Base-by-base conservation (phyloP, 2,888 invertebrate genomes). In the Hemicrepidius hirtus region DNA sequence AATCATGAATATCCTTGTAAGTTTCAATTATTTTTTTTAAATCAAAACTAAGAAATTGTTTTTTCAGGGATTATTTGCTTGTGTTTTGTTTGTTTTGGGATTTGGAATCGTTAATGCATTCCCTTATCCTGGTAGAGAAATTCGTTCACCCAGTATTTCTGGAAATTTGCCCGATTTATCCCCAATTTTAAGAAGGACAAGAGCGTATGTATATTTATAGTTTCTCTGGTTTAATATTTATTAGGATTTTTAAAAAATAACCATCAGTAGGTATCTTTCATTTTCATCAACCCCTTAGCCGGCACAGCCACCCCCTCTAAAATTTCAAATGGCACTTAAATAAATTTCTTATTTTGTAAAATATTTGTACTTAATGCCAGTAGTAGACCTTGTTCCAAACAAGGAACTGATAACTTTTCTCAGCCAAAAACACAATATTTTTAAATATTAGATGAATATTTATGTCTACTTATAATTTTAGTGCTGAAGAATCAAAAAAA, bases 401-500 rank as follows among this genome's bases (percentile, higher is more conserved):
- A n/a, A n/a, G n/a, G n/a, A n/a, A n/a, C n/a, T n/a, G n/a, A n/a
- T n/a, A n/a, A n/a, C 24, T 3, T 24, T 24, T 24, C 24, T 24
- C 24, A 3, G 24, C 5, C 24, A 24, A 24, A 24, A 3, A 24
- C 2, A 24, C 24, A 24, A 5, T 5, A 41, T 41, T 41, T 41
- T 16, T 41, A 13, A 3, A 13, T 41, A 13, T 41, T 41, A 0
- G 9, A 32, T 32, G 4, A 32, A 5, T 24, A 24, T 5, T 24
- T 32, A 32, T 32, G 32, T 9, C 32, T 5, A 6, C 10, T 3
- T 50, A 21, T 24, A 0, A 44, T 44, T 53, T 24, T 65, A 53
- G 65, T 9, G 40, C 21, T 18, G 59, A 13, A n/a, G 46, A 49
- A 49, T 6, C 67, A 44, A 46, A 59, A 7, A 57, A 28, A n/a